phyloP scores from a whole-genome alignment of 2,113 vertebrate species.

The Gymnobelideus leadbeateri region DNA sequence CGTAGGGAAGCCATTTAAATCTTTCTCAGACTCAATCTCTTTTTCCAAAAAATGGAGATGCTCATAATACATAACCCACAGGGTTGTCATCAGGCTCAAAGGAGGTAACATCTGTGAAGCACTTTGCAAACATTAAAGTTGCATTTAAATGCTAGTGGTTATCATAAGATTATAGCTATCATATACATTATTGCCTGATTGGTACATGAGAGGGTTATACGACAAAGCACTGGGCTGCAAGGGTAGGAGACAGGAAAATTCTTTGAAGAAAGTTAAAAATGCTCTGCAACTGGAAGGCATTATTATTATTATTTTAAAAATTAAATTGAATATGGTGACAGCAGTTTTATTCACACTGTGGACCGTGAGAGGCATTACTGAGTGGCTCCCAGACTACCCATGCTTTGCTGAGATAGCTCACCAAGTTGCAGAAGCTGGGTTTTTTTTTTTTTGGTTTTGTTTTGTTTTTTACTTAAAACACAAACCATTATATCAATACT shows the following conservation, averaged over 20 bases:
- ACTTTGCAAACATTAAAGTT: neutral
- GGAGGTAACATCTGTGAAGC: neutral
- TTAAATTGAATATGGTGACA: neutral
- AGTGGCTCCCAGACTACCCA: neutral
- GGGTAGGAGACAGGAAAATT: neutral
- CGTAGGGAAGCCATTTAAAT: neutral
- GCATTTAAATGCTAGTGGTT: neutral
- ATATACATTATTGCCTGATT: neutral
- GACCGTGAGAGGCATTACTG: neutral
- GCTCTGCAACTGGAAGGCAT: neutral
- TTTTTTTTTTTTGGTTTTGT: too few relatives aligned
- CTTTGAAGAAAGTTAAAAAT: neutral
- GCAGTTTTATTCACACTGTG: neutral
- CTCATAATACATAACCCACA: neutral
- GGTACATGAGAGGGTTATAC: neutral
- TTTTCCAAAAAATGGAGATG: neutral
- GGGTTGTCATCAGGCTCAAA: neutral
- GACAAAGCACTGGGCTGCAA: neutral
- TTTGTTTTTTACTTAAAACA: neutral
- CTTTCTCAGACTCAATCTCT: neutral
- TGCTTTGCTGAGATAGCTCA: neutral
- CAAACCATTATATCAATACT: neutral
- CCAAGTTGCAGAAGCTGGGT: neutral
- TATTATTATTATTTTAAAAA: neutral
- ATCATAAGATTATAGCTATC: neutral